Evolutionary conservation across 2,888 invertebrate species (phyloP), one percentile per base, ranked within the genome.

Genomic region (Cephus sareptanus): DNA sequence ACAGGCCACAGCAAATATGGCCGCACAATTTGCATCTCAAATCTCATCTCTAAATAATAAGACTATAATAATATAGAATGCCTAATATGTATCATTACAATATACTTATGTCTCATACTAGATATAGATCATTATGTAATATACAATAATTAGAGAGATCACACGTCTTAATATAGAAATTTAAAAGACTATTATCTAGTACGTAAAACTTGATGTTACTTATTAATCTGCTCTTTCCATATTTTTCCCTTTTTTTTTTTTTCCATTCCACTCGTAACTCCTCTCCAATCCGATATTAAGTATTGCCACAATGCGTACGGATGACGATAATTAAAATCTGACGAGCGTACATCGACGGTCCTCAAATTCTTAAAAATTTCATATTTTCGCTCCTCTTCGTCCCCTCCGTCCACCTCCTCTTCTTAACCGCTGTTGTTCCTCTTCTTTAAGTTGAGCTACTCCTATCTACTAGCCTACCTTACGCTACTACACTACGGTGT

Each of bases 121-220:
- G 75, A 71, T 79, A 76, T 90, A 82, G 81, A 84, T 84, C 79
- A 83, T 83, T 80, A 81, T 76, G 74, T 82, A 87, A 88, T 87
- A 86, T 90, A 91, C 91, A 91, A 87, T 90, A 90, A 90, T 90
- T 90, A 90, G 91, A 91, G 91, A 91, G 91, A 91, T 91, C 91
- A 91, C 91, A 91, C 91, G 91, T 90, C 89, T 91, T 91, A 91
- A 89, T 89, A 87, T 90, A 90, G 89, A 91, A 90, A 91, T 90
- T 90, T 89, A 89, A 90, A 91, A 91, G 90, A 90, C 91, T 91
- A 91, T 90, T 87, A 84, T 88, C 89, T 90, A 91, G 88, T 88
- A 88, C 89, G 90, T 90, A 87, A 89, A 89, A 88, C 85, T 78
- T 34, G 73, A 30, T 77, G 35, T 77, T 80, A 56, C 75, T 79